Percentiles rank a stretch among this genome's conserved stretches.
Conservation (phyloP, 2,888 invertebrate species). For the Plagodis pulveraria region DNA sequence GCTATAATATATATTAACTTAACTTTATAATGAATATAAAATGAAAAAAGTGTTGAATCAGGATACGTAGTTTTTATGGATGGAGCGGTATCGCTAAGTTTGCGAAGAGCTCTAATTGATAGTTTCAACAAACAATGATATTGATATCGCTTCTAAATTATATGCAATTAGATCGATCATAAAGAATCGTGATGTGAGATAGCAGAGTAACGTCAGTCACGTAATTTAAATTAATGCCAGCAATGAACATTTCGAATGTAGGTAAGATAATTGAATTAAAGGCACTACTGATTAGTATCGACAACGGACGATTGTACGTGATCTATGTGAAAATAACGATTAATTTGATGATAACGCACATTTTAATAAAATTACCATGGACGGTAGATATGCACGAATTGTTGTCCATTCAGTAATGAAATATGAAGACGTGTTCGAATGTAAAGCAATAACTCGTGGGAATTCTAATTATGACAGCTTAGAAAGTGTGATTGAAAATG, state of each 20-base stretch:
- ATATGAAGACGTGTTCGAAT: constrained; percentile 44
- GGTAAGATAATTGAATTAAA: constrained; percentile 34
- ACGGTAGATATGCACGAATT: constrained; percentile 43
- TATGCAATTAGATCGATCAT: constrained; percentile 27
- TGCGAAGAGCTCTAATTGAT: constrained; percentile 16
- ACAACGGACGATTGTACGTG: constrained; percentile 44
- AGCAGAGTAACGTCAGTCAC: constrained; percentile 42
- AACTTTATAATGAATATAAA: constrained; percentile 23
- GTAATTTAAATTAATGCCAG: constrained; percentile 39
- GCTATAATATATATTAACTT: constrained; percentile 27
- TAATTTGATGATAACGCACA: constrained; percentile 43
- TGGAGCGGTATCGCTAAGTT: constrained; percentile 13
- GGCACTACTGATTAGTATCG: constrained; percentile 40
- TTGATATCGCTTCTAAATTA: constrained; percentile 21
- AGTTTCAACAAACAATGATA: constrained; percentile 15
- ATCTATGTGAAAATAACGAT: constrained; percentile 50
- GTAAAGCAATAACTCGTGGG: constrained; percentile 23
- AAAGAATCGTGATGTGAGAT: constrained; percentile 23
- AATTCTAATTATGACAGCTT: constrained; percentile 26
- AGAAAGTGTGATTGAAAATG: constrained; percentile 31
- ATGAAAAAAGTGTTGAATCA: constrained; percentile 19
- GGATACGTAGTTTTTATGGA: constrained; percentile 14
- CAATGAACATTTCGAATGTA: constrained; percentile 29
- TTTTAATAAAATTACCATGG: constrained; percentile 38
- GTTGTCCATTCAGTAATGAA: constrained; percentile 38